Evolutionary conservation across 1,140 invertebrate species (phyloP), one percentile per base, ranked within the genome.

Genomic region (Oreohelix idahoensis): DNA sequence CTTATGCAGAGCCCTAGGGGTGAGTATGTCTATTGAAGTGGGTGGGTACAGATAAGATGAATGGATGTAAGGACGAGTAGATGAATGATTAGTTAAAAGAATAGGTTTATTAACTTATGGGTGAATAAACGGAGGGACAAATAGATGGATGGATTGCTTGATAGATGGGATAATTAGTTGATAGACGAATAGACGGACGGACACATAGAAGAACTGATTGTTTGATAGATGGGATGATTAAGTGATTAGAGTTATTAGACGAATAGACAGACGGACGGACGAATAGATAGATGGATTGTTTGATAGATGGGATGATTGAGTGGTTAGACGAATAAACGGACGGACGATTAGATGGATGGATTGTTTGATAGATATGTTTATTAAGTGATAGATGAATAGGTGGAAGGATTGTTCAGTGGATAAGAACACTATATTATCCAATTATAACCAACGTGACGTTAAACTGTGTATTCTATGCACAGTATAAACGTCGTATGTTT

Each of bases 1-100:
- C n/a, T 26, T 73, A 45, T 26, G 71, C n/a, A 73, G 71, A 42
- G 71, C 71, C 11, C n/a, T 73, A 42, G 71, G 71, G 71, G 71
- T 73, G n/a, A 73, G 71, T 45, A 73, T 42, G 8, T 58, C 4
- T 58, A 17, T 49, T 11, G 17, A 11, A 17, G 45, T 49, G 45
- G 10, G 45, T 49, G 45, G 45, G 17, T 8, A 11, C 45, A 8
- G 17, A 49, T 11, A 49, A 49, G 45, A 11, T 17, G 8, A 8
- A 49, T 8, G 8, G 8, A 17, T 49, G 10, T 49, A 49, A 49
- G 10, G 17, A 49, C 8, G 17, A 49, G 10, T 11, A 49, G 17
- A 49, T n/a, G 2, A 58, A 58, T 20, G 2, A 15, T 23, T 23
- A 15, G 10, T 58, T 58, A 4, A 10, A 15, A 2, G 26, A 15